A percentile compares a stretch with the other conserved stretches of the same genome.
phyloP scores from a whole-genome alignment of 2,888 invertebrate genomes.

The Mesoligia furuncula region DNA sequence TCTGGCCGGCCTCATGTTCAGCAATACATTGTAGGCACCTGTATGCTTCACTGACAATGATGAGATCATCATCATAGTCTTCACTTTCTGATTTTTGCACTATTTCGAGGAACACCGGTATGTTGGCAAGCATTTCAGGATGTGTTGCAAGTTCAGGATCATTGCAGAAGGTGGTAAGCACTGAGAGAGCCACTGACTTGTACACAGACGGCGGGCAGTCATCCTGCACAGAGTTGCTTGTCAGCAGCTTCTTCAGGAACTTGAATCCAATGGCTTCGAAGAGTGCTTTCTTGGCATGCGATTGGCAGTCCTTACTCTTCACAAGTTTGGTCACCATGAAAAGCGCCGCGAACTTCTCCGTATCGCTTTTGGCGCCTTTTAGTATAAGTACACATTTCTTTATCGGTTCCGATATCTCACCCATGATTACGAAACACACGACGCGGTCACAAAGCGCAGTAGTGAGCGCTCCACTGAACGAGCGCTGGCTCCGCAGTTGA shows the following conservation, averaged over 20 bases:
- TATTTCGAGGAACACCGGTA: conserved; percentile 95
- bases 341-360: conserved; percentile 97
- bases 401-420: conserved; percentile 94
- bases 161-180: conserved; percentile 96
- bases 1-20: conserved; percentile 94
- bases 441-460: conserved; percentile 85
- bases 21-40: conserved; percentile 95
- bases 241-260: conserved; percentile 95
- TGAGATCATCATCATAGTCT: conserved; percentile 96
- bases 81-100: conserved; percentile 96
- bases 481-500: conserved; percentile 82
- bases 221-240: conserved; percentile 94
- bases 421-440: conserved; percentile 86
- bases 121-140: conserved; percentile 95
- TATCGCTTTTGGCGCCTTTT: conserved; percentile 95
- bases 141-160: conserved; percentile 95
- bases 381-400: conserved; percentile 96
- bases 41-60: conserved; percentile 96
- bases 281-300: conserved; percentile 94
- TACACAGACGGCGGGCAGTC: conserved; percentile 97
- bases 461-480: conserved; percentile 87
- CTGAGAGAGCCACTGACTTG: conserved; percentile 97
- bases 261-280: conserved; percentile 97
- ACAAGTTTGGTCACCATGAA: conserved; percentile 98
- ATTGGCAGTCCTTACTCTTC: conserved; percentile 95